A percentile compares a stretch with the other conserved stretches of the same genome.
These are phyloP conservation scores for Phrynocephalus forsythii DNA, from an alignment of 2,797 vertebrate genomes.

Conservation along the genomic window DNA sequence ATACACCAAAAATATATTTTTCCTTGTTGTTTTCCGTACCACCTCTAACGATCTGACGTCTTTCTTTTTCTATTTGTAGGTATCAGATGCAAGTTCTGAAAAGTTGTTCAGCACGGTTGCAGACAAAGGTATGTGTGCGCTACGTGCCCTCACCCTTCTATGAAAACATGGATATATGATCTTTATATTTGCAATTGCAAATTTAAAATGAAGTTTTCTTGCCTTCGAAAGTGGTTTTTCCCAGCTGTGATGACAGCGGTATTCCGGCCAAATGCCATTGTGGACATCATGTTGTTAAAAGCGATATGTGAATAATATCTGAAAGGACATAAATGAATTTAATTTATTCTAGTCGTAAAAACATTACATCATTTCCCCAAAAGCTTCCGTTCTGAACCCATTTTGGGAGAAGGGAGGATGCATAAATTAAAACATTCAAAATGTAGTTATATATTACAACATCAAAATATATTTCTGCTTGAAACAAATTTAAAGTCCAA, in stretches of 20 bases:
- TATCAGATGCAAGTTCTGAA: constrained; percentile 95
- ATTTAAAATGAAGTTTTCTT: constrained; percentile 60
- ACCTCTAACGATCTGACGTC: constrained; percentile 24
- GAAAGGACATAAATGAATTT: constrained; percentile 70
- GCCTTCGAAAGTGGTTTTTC: constrained; percentile 64
- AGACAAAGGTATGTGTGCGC: constrained; percentile 90
- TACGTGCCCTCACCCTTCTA: background rate
- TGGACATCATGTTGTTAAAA: constrained; percentile 56
- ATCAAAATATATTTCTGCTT: too few relatives aligned
- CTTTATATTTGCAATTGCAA: constrained; percentile 62
- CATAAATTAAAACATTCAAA: too few relatives aligned
- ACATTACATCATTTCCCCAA: constrained; percentile 44
- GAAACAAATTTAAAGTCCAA: too few relatives aligned
- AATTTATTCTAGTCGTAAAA: constrained; percentile 57
- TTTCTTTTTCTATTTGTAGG: constrained; percentile 79
- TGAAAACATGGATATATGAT: background rate
- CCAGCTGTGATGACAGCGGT: constrained; percentile 58
- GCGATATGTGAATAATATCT: constrained; percentile 68
- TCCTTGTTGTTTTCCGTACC: background rate
- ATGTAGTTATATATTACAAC: too few relatives aligned
- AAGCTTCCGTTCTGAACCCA: constrained; percentile 69
- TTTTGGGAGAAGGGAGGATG: constrained; percentile 44
- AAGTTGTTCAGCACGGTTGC: constrained; percentile 93
- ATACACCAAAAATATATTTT: too few relatives aligned
- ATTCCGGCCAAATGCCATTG: constrained; percentile 50